Evolutionary conservation across 2,888 invertebrate species (phyloP).

Genomic region (Amaurobius ferox): DNA sequence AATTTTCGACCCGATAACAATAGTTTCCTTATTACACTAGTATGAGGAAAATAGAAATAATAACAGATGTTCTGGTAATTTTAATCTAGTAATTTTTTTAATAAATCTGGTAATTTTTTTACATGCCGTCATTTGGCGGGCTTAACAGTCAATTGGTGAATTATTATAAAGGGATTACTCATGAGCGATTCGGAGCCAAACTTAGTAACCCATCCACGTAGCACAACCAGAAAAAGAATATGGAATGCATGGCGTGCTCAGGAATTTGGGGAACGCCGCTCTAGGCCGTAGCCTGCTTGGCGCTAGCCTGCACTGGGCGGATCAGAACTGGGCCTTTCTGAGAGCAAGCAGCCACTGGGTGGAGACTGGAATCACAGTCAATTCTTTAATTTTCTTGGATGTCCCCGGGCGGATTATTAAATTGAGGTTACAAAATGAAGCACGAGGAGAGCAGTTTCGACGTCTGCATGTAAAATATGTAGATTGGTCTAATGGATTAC

Average conservation of each 20-base stretch:
- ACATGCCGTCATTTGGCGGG: too few relatives aligned
- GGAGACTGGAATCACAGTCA: conserved; percentile 16
- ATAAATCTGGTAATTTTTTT: too few relatives aligned
- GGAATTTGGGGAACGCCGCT: conserved; percentile 13
- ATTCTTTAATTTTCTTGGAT: conserved; percentile 7
- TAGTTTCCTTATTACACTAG: too few relatives aligned
- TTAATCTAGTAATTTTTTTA: too few relatives aligned
- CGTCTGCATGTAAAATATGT: conserved; percentile 5
- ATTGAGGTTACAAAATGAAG: not conserved
- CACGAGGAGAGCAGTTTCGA: not conserved
- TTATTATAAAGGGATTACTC: too few relatives aligned
- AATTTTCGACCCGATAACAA: too few relatives aligned
- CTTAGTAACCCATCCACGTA: not conserved
- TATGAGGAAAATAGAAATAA: too few relatives aligned
- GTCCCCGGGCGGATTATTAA: conserved; percentile 3
- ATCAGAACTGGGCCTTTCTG: not conserved
- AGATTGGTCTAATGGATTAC: conserved; percentile 1
- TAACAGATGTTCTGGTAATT: too few relatives aligned
- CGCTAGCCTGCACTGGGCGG: conserved; percentile 11
- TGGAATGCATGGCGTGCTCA: not conserved
- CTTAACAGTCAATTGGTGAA: too few relatives aligned
- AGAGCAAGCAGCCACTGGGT: not conserved
- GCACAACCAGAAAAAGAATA: conserved; percentile 5
- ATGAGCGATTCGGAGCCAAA: not conserved
- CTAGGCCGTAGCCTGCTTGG: conserved; percentile 7